Evolutionary conservation across 2,113 vertebrate genomes (phyloP).

Genomic region (Apteryx mantelli): DNA sequence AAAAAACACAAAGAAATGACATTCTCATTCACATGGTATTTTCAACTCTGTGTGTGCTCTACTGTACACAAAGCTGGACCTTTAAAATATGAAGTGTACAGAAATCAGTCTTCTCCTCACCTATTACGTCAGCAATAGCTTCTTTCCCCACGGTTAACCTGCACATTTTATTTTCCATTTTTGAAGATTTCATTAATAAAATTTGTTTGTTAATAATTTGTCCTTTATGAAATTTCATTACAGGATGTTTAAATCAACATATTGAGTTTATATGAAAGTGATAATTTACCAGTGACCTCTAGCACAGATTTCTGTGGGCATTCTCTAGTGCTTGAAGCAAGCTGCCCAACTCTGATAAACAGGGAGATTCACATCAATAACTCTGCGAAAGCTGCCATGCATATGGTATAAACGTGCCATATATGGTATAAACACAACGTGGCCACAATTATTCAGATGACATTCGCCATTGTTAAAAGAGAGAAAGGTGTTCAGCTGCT

Average conservation of each 20-base stretch:
- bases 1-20: not conserved
- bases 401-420: not conserved
- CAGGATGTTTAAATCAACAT: not conserved
- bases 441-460: not conserved
- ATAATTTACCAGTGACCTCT: not conserved
- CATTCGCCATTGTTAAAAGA: not conserved
- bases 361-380: constrained; percentile 45
- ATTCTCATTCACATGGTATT: not conserved
- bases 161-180: not conserved
- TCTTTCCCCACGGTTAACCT: not conserved
- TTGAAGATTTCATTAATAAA: not conserved
- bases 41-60: not conserved
- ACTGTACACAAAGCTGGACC: not conserved
- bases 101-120: not conserved
- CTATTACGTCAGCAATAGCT: not conserved
- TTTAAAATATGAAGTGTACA: not conserved
- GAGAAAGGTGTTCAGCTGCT: not conserved
- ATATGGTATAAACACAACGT: not conserved
- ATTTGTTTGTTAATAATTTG: not conserved
- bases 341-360: not conserved
- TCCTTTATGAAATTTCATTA: not conserved
- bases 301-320: not conserved
- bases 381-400: not conserved
- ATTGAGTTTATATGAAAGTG: not conserved
- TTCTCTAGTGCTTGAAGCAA: not conserved